Base-by-base conservation (phyloP, 2,888 invertebrate species). In the Chloromyia formosa region DNA sequence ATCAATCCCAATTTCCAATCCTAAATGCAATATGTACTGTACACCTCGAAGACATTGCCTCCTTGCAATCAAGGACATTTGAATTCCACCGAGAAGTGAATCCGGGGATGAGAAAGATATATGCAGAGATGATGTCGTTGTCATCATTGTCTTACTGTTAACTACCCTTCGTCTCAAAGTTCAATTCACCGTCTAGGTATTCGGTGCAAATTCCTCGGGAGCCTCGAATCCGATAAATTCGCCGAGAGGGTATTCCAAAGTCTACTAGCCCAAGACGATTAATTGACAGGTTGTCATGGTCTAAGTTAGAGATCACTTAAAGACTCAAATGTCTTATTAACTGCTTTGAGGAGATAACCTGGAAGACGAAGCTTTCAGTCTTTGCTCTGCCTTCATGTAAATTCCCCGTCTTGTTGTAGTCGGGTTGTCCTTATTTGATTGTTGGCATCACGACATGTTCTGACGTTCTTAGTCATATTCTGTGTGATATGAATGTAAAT, bases 231-330 rank as follows among this genome's bases (percentile, higher is more conserved):
- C 27, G 27, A 35, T 49, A 49, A 49, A 49, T 10, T 5, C 12
- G 49, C 14, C 27, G 49, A n/a, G 49, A 49, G 16, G 49, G 10
- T 49, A 49, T 2, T 5, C 27, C 27, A 35, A 35, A 35, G 7
- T 35, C 27, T 35, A 35, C 27, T 2, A 35, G 16, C 18, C 14
- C 9, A 45, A 66, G 66, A 66, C 66, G 66, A 66, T 66, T 66
- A 66, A 66, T 66, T 66, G 66, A 66, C 66, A 66, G 18, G 66
- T 35, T 66, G 66, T 66, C 66, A 66, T 66, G 49, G 66, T 18
- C 22, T 66, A 66, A 66, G 66, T 66, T 27, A 66, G 66, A 66
- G 66, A 66, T 66, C 66, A 45, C 49, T 66, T 66, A 66, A 66
- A 45, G 66, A 66, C 45, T 66, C 66, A 49, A 45, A 66, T 45